A percentile compares a stretch with the other conserved stretches of the same genome.
Conservation (phyloP, 2,888 invertebrate genomes). For the Minunthozetes semirufus region DNA sequence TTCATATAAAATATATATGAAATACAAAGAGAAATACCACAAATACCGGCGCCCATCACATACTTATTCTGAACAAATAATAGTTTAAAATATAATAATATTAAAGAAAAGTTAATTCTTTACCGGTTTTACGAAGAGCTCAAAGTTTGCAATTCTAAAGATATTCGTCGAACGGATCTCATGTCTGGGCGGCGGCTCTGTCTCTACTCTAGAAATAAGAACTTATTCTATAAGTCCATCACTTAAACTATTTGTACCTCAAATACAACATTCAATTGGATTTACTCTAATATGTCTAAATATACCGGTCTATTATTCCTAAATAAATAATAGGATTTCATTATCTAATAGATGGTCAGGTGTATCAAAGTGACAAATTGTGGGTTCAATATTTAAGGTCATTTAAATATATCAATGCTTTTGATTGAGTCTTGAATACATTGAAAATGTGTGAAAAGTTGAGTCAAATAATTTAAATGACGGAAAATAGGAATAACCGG, state of each 20-base stretch:
- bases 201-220: not conserved
- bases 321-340: no score
- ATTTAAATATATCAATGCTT: no score
- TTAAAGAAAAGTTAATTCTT: conserved; percentile 11
- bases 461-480: not conserved
- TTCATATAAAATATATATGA: conserved; percentile 77
- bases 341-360: no score
- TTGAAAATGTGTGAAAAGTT: not conserved
- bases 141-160: conserved; percentile 77
- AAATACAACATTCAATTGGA: no score
- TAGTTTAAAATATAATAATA: no score
- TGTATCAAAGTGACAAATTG: no score
- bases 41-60: conserved; percentile 73
- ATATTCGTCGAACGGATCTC: conserved; percentile 55
- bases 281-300: no score
- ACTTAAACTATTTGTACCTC: not conserved
- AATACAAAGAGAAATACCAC: conserved; percentile 64
- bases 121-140: conserved; percentile 80
- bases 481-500: no score
- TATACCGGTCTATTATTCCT: no score
- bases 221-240: not conserved
- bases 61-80: conserved; percentile 63
- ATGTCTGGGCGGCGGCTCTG: conserved; percentile 4
- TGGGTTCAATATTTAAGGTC: no score
- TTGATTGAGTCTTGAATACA: no score